phyloP scores from a whole-genome alignment of 2,797 vertebrate species.

The Antrozous pallidus region DNA sequence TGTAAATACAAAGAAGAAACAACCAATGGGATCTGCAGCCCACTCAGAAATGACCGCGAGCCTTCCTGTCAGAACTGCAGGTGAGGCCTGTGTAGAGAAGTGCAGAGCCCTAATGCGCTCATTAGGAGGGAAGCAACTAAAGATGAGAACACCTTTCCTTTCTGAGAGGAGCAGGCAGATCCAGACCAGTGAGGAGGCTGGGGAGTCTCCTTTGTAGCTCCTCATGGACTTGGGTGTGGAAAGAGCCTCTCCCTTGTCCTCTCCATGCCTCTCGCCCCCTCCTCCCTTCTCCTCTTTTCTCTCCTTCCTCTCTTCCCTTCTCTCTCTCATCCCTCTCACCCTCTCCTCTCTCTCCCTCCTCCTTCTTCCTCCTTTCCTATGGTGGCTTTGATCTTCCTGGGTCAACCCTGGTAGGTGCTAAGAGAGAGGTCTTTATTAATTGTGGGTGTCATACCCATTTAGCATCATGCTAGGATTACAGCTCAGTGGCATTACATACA shows the following conservation, averaged over 20 bases:
- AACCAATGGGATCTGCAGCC: not conserved
- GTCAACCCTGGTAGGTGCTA: not conserved
- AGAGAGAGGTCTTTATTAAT: not conserved
- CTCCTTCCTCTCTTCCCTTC: too few species aligned
- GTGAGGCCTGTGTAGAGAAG: not conserved
- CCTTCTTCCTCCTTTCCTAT: not conserved
- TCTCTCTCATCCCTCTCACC: too few species aligned
- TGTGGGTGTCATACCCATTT: too few species aligned
- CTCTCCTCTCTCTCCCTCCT: too few species aligned
- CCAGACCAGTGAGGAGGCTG: not conserved
- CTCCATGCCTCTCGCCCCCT: too few species aligned
- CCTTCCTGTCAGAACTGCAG: not conserved
- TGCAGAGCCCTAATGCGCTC: not conserved
- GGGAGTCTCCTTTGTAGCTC: too few species aligned
- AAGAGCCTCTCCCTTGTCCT: not conserved
- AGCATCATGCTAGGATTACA: too few species aligned
- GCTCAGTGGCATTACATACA: not conserved
- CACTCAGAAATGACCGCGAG: not conserved
- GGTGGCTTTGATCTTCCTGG: not conserved
- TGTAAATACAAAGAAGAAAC: not conserved
- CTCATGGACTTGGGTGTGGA: not conserved
- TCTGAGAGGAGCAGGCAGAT: not conserved
- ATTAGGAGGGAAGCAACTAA: not conserved
- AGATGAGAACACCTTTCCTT: not conserved
- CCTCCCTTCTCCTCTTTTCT: not conserved